These are phyloP conservation scores for Acanthopagrus latus DNA, from an alignment of 2,797 vertebrate species.

Conservation along the genomic window DNA sequence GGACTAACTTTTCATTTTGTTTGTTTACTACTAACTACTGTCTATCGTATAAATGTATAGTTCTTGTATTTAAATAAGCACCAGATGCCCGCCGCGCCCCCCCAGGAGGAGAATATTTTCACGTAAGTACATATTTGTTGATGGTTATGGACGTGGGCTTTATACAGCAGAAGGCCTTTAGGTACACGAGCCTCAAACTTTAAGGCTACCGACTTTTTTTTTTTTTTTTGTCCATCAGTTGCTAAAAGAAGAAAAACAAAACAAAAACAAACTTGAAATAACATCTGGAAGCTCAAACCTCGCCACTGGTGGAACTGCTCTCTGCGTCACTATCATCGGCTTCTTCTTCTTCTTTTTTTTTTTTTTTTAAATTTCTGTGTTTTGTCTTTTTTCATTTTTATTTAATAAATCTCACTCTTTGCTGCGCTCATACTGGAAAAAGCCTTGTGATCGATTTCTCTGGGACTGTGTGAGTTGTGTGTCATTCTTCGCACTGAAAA, in stretches of 20 bases:
- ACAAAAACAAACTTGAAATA: slow-evolving; percentile 17
- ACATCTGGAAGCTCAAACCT: slow-evolving; percentile 68
- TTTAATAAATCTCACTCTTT: slow-evolving; percentile 56
- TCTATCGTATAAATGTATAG: slow-evolving; percentile 52
- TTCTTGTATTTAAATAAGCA: slow-evolving; percentile 60
- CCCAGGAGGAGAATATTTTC: slow-evolving; percentile 49
- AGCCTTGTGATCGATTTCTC: slow-evolving; percentile 47
- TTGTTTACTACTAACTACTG: background rate
- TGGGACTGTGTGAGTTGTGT: slow-evolving; percentile 36
- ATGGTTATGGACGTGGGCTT: slow-evolving; percentile 30
- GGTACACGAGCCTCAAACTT: slow-evolving; percentile 10
- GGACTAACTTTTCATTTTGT: slow-evolving; percentile 3
- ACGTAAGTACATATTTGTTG: slow-evolving; percentile 61
- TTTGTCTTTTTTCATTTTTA: slow-evolving; percentile 34
- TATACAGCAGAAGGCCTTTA: slow-evolving; percentile 42
- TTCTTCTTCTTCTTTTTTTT: too few relatives aligned
- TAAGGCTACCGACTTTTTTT: slow-evolving; percentile 10
- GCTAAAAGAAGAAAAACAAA: slow-evolving; percentile 18
- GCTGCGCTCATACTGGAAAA: slow-evolving; percentile 43
- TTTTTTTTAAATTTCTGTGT: slow-evolving; percentile 6
- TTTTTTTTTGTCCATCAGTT: slow-evolving; percentile 28
- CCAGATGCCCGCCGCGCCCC: slow-evolving; percentile 28
- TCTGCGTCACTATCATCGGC: slow-evolving; percentile 18
- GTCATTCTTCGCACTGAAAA: slow-evolving; percentile 68
- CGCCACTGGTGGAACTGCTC: slow-evolving; percentile 70